Evolutionary conservation across 2,797 vertebrate genomes (phyloP), one percentile per base, ranked within the genome.

Genomic region (Acestrorhynchus altus): DNA sequence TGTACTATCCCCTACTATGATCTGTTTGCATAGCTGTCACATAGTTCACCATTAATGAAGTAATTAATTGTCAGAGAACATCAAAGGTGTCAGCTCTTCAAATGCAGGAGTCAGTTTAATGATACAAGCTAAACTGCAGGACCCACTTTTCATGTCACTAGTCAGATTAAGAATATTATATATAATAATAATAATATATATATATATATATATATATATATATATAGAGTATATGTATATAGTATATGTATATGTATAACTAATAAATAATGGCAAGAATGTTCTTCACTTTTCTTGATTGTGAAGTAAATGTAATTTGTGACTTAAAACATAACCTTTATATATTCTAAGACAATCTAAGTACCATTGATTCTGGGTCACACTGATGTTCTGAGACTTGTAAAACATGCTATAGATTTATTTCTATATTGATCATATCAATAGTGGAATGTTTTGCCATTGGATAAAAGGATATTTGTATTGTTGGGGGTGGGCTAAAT

Each of bases 1-100:
- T 81, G 88, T 90, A 85, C 85, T 89, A 87, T 84, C 84, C 88
- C 87, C 85, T 86, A 85, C 82, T 81, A 4, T 22, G 68, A 79
- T 91, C 84, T 92, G 92, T 94, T 94, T 93, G 90, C 89, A 88
- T 87, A 89, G 88, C 87, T 91, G 93, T 91, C 92, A 91, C 89
- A 90, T 88, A 85, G 87, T 86, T 90, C 88, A 84, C 76, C 87
- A 83, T 90, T 93, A 94, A 92, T 93, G 88, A 89, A 92, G 90
- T 92, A 93, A 93, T 93, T 91, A 93, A 93, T 92, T 93, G 91
- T 89, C 83, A 83, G 79, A 84, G 61, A 77, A 66, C 44, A 80
- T 79, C 56, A 78, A 65, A 71, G 83, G 86, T 93, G 92, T 92
- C 91, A 93, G 91, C 86, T 87, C 88, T 67, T 39, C 85, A 86